Evolutionary conservation across 2,888 invertebrate genomes (phyloP).

Genomic region (Tiphia femorata): DNA sequence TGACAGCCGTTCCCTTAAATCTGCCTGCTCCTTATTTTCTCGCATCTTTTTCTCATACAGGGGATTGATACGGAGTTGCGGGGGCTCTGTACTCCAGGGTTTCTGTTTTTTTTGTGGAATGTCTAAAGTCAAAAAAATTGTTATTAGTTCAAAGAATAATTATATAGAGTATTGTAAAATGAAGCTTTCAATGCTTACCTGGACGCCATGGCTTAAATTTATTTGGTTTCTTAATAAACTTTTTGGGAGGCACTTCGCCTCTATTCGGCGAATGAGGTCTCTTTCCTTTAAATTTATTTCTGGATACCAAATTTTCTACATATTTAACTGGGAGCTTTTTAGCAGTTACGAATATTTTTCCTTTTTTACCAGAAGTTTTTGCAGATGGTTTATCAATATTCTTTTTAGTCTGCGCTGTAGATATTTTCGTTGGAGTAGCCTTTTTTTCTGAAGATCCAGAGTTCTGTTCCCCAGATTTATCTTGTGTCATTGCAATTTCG

Average conservation of each 20-base stretch:
- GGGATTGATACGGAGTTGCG: conserved; percentile 41
- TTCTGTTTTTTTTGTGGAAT: conserved; percentile 22
- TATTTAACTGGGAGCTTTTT: conserved; percentile 11
- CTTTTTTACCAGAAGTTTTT: conserved; percentile 17
- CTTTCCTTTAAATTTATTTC: conserved; percentile 33
- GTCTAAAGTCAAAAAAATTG: conserved; percentile 22
- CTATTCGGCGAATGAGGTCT: conserved; percentile 42
- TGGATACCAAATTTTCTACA: not conserved
- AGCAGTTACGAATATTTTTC: not conserved
- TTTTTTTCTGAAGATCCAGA: too few species aligned
- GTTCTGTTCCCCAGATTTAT: conserved; percentile 16
- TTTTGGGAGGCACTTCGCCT: conserved; percentile 33
- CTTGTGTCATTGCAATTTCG: conserved; percentile 11
- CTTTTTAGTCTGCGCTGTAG: conserved; percentile 4
- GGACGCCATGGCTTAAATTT: conserved; percentile 33
- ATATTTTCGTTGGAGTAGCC: not conserved
- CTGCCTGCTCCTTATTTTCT: conserved; percentile 48
- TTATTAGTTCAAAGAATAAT: not conserved
- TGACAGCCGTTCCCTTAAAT: conserved; percentile 56
- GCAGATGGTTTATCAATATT: conserved; percentile 13
- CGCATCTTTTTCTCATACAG: conserved; percentile 51
- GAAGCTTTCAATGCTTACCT: conserved; percentile 19
- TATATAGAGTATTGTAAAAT: not conserved
- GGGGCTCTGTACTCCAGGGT: conserved; percentile 36
- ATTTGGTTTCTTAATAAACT: conserved; percentile 32